A percentile compares a stretch with the other conserved stretches of the same genome.
These are phyloP conservation scores for Diplazon laetatorius DNA, from an alignment of 2,888 invertebrate species.

Conservation along the genomic window DNA sequence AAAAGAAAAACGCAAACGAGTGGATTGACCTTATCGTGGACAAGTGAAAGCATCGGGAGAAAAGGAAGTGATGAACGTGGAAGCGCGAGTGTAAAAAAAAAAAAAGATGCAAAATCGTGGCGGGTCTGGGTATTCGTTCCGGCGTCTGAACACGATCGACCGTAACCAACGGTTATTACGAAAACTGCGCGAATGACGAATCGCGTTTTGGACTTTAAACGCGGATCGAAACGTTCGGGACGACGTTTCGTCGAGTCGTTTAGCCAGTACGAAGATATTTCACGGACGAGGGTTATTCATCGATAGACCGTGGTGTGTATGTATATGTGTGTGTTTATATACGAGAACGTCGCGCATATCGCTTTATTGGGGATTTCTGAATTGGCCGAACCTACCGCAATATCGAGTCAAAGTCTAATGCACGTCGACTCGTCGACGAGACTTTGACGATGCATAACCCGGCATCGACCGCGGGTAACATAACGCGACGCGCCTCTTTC, in stretches of 20 bases:
- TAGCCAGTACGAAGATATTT: not conserved
- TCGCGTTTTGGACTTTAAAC: conserved; percentile 65
- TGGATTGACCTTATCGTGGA: conserved; percentile 25
- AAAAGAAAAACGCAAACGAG: too few species aligned
- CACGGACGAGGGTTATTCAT: conserved; percentile 49
- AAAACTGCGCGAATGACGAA: conserved; percentile 44
- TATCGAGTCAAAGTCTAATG: conserved; percentile 62
- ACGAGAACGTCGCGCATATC: conserved; percentile 26
- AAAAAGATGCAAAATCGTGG: not conserved
- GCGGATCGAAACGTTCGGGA: conserved; percentile 6
- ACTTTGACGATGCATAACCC: conserved; percentile 22
- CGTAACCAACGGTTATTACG: conserved; percentile 23
- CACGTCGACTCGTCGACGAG: conserved; percentile 20
- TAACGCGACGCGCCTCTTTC: not conserved
- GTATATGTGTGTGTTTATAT: too few species aligned
- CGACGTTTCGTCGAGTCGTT: conserved; percentile 32
- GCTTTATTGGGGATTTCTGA: conserved; percentile 63
- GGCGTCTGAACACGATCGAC: conserved; percentile 56
- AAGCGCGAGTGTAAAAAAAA: not conserved
- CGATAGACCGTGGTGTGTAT: conserved; percentile 34
- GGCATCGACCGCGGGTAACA: conserved; percentile 6
- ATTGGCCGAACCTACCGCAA: conserved; percentile 67
- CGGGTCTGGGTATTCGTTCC: conserved; percentile 35
- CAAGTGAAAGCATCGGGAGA: not conserved
- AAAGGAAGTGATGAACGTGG: conserved; percentile 2